Evolutionary conservation across 2,888 invertebrate genomes (phyloP).

Genomic region (Tachina grossa): DNA sequence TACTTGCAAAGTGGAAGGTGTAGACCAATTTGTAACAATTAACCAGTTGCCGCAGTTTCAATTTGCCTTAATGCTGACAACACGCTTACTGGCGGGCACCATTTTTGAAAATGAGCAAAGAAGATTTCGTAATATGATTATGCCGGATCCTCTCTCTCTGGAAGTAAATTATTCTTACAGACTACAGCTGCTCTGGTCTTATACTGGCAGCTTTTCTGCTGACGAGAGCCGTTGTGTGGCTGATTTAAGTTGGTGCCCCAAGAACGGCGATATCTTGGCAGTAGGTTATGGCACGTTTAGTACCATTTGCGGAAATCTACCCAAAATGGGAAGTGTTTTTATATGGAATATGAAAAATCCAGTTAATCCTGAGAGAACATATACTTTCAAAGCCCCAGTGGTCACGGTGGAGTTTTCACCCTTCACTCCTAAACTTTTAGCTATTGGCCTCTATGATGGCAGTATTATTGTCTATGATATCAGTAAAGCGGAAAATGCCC

Average conservation of each 20-base stretch:
- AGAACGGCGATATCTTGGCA: conserved; percentile 88
- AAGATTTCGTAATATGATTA: conserved; percentile 86
- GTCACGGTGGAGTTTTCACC: conserved; percentile 88
- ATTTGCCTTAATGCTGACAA: conserved; percentile 86
- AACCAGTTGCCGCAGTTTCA: conserved; percentile 83
- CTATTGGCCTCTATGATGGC: conserved; percentile 90
- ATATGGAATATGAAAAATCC: conserved; percentile 93
- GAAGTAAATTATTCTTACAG: conserved; percentile 87
- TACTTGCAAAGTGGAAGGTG: conserved; percentile 78
- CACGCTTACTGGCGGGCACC: conserved; percentile 89
- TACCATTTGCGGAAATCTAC: conserved; percentile 80
- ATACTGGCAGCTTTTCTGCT: conserved; percentile 83
- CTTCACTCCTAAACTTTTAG: conserved; percentile 88
- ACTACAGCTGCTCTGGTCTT: conserved; percentile 87
- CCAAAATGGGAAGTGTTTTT: conserved; percentile 86
- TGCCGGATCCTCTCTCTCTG: conserved; percentile 86
- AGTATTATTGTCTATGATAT: conserved; percentile 88
- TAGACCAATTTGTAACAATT: conserved; percentile 77
- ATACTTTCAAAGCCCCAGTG: conserved; percentile 86
- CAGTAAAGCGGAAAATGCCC: conserved; percentile 84
- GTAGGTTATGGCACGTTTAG: conserved; percentile 88
- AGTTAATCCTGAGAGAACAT: conserved; percentile 88
- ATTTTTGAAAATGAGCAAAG: conserved; percentile 87
- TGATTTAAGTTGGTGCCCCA: conserved; percentile 87
- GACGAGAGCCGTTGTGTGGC: conserved; percentile 84